Base-by-base conservation (phyloP, 2,888 invertebrate genomes). In the Drosophila bunnanda region DNA sequence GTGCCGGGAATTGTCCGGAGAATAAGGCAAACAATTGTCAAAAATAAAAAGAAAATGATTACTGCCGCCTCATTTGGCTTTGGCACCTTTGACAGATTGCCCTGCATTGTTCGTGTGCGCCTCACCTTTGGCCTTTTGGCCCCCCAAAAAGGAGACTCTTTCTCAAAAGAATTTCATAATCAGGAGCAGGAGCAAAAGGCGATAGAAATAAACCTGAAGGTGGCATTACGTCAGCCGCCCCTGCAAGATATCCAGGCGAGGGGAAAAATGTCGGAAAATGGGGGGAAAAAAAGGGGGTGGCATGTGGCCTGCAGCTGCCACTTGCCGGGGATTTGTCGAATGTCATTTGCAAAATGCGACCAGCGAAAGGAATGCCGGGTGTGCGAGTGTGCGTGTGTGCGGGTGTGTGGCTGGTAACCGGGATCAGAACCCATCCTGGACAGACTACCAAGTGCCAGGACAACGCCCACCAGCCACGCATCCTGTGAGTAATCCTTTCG, bases 31-130 rank as follows among this genome's bases (percentile, higher is more conserved):
- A 61, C 83, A 83, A 86, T 82, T 82, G 82, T 78, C 82, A 71
- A 71, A 78, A 39, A 38, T 20, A 25, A 4, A 25, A 25, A 39
- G n/a, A 41, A 79, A 74, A 75, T 75, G 54, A 69, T 67, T 41
- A 30, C 46, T 56, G 22, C 66, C 50, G 68, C 68, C 67, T 58
- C 68, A 68, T 68, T 68, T 68, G 58, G 72, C 70, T 65, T 64
- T 78, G 85, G 80, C 85, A 82, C 77, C 75, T 80, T 78, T 85
- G 85, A 82, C 82, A 80, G 82, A 82, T 82, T 80, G 81, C 65
- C 66, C 50, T 60, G 79, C 70, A 65, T 76, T 78, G 62, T 67
- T 36, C 17, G 52, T 39, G 22, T 46, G 25, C 22, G 36, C 25
- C 28, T 60, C 52, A 38, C 62, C 28, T 32, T 39, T 60, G 50